Base-by-base conservation (phyloP, 2,113 vertebrate species). In the Campylomormyrus numenius region DNA sequence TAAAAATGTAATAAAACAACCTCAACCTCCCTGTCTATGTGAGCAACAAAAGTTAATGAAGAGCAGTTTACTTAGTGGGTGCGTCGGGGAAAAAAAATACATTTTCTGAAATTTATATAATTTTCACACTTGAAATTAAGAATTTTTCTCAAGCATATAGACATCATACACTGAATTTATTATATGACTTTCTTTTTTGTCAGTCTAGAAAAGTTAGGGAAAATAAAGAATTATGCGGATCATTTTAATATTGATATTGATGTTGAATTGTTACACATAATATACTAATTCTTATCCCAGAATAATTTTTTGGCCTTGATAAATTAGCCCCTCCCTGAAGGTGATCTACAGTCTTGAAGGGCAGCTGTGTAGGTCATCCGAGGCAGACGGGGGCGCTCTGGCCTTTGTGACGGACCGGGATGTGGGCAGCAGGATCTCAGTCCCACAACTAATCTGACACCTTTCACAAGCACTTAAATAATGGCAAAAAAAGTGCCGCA, bases 381-480 rank as follows among this genome's bases (percentile, higher is more conserved):
- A 5, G 31, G 7, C 50, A 35, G 48, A 35, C 0, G 31, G 19
- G 45, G 19, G 4, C 45, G 39, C 45, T 48, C 83, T 6, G 24
- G 39, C 83, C 35, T n/a, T n/a, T 48, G 45, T n/a, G 35, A 87
- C 13, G 0, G 11, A 56, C 39, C 49, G 21, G 48, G 13, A 86
- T 48, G 48, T n/a, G 84, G 84, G n/a, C 49, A 27, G 6, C 50
- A 2, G 27, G 10, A 93, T 91, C 90, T 91, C 86, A 90, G 46
- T 74, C 91, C 45, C 89, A 92, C 89, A 42, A 85, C 87, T 87
- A 92, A 93, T 92, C 88, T 92, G 92, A 94, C 91, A 92, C 90
- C 91, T 92, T 91, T 92, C 85, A 90, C 92, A 91, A 94, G 92
- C 91, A 91, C 77, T 89, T 93, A 94, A 95, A 94, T 93, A 93